Evolutionary conservation across 1,140 invertebrate genomes (phyloP).

Genomic region (Andrena cerasifolii): DNA sequence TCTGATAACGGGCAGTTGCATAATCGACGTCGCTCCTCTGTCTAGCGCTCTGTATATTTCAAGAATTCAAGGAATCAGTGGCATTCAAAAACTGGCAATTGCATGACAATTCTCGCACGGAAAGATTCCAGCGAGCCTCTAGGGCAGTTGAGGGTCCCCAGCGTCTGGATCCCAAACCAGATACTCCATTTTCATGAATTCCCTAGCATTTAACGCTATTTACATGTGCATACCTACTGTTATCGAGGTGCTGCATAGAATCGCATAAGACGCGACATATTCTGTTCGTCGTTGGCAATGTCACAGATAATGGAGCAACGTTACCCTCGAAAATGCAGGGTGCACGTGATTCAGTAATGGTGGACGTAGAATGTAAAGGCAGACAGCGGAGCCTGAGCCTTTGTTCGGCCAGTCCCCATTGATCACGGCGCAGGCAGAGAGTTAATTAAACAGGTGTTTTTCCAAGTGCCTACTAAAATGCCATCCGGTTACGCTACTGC

Average conservation of each 20-base stretch:
- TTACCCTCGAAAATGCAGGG: background rate
- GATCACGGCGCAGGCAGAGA: slow-evolving; percentile 10
- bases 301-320: no score
- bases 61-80: background rate
- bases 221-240: no score
- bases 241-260: no score
- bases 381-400: background rate
- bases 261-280: no score
- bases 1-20: slow-evolving; percentile 28
- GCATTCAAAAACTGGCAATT: background rate
- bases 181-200: background rate
- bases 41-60: no score
- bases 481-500: slow-evolving; percentile 60
- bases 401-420: background rate
- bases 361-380: background rate
- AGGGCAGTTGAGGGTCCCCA: no score
- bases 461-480: slow-evolving; percentile 39
- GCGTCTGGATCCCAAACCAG: background rate
- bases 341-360: background rate
- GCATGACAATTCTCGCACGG: no score
- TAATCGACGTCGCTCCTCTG: background rate
- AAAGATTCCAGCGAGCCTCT: background rate
- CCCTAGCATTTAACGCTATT: no score
- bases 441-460: slow-evolving; percentile 62
- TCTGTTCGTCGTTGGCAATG: no score